A percentile compares a stretch with the other conserved stretches of the same genome.
These are phyloP conservation scores for Holacanthella duospinosa DNA, from an alignment of 2,888 invertebrate species.

Conservation along the genomic window DNA sequence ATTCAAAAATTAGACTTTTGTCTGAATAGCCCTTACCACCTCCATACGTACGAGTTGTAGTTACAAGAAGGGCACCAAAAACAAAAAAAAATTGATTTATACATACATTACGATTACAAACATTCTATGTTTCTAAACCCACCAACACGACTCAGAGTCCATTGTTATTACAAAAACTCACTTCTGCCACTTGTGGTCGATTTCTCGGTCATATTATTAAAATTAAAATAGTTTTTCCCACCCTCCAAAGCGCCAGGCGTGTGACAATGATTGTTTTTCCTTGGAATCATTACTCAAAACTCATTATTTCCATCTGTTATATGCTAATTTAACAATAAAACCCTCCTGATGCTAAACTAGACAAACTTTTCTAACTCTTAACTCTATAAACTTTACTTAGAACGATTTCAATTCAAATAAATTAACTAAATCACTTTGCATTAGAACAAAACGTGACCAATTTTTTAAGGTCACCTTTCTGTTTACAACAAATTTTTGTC, in stretches of 20 bases:
- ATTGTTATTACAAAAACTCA: too few species aligned
- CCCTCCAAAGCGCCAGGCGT: too few species aligned
- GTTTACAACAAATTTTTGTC: not conserved
- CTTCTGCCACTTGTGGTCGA: not conserved
- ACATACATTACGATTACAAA: too few species aligned
- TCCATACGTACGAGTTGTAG: too few species aligned
- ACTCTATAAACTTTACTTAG: not conserved
- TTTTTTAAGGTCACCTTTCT: not conserved
- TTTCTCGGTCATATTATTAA: not conserved
- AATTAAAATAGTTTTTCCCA: not conserved
- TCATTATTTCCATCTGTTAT: not conserved
- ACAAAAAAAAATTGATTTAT: too few species aligned
- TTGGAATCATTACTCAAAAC: constrained; percentile 1
- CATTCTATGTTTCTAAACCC: too few species aligned
- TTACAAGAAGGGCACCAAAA: too few species aligned
- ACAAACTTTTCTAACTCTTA: not conserved
- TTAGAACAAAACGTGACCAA: not conserved
- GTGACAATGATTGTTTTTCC: not conserved
- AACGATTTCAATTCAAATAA: not conserved
- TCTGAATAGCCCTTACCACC: too few species aligned
- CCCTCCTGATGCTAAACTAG: not conserved
- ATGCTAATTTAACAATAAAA: not conserved
- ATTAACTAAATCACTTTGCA: not conserved
- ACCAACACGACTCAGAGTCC: too few species aligned
- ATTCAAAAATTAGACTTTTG: too few species aligned